These are phyloP conservation scores for Ormia ochracea DNA, from an alignment of 2,888 invertebrate species.

Conservation along the genomic window DNA sequence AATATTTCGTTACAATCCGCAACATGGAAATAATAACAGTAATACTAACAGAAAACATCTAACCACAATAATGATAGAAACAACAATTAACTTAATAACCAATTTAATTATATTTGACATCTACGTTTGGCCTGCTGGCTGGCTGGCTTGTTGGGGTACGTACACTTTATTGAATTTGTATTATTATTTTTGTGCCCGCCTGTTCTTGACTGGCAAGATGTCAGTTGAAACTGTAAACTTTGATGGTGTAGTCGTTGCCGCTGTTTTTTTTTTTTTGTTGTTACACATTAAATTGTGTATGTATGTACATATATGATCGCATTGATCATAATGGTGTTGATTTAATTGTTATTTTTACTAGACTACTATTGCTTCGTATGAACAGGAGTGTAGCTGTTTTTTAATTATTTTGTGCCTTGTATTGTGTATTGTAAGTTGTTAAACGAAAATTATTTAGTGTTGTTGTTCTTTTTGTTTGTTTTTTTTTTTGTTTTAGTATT, in stretches of 20 bases:
- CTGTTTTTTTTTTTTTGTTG: not conserved
- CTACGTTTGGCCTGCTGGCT: no score
- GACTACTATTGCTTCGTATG: not conserved
- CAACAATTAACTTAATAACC: no score
- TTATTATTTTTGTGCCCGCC: not conserved
- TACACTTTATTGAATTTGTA: not conserved
- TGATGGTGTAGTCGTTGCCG: not conserved
- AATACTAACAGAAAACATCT: no score
- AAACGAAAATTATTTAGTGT: conserved; percentile 7
- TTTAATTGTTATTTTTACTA: conserved; percentile 19
- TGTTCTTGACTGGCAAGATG: not conserved
- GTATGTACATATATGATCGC: no score
- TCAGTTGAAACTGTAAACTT: not conserved
- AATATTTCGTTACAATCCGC: no score
- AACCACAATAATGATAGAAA: no score
- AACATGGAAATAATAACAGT: no score
- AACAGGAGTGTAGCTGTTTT: not conserved
- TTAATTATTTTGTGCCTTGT: not conserved
- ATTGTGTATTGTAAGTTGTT: not conserved
- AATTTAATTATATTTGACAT: no score
- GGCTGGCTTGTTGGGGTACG: not conserved
- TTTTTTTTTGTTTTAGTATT: not conserved
- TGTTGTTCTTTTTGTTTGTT: not conserved
- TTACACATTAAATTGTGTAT: conserved; percentile 1
- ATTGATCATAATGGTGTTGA: conserved; percentile 44